phyloP scores from a whole-genome alignment of 2,797 vertebrate species.

The Siniperca undulata region DNA sequence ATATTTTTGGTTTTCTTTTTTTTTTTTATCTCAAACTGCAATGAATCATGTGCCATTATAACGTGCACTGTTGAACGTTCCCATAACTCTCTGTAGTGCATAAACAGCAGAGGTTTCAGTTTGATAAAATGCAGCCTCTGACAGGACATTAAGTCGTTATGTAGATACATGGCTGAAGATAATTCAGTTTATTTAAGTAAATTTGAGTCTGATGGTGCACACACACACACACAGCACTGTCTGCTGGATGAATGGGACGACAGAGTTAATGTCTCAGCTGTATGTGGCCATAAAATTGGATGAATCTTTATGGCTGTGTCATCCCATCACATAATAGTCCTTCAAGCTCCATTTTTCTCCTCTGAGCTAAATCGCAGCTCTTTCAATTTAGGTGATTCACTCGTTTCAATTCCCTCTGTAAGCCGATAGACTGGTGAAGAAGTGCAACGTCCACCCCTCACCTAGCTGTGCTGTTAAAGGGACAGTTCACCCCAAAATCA shows the following conservation, averaged over 20 bases:
- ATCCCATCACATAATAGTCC: constrained; percentile 58
- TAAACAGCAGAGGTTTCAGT: not conserved
- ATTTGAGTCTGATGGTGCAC: not conserved
- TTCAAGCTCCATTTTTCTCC: constrained; percentile 54
- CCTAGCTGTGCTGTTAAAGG: not conserved
- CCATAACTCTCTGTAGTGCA: not conserved
- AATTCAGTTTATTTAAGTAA: constrained; percentile 34
- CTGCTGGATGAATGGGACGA: constrained; percentile 42
- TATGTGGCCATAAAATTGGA: constrained; percentile 63
- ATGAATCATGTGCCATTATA: not conserved
- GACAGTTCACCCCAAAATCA: too few species aligned
- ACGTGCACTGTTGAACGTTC: not conserved
- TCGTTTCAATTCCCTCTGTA: constrained; percentile 17
- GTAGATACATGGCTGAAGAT: constrained; percentile 31
- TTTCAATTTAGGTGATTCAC: constrained; percentile 50
- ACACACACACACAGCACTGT: not conserved
- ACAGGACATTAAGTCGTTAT: not conserved
- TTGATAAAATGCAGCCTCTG: constrained; percentile 3
- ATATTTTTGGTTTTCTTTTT: not conserved
- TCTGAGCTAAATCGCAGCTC: constrained; percentile 36
- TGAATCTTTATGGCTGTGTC: constrained; percentile 65
- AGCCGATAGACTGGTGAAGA: not conserved
- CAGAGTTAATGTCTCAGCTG: constrained; percentile 56
- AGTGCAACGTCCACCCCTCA: not conserved
- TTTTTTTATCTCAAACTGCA: not conserved